phyloP scores from a whole-genome alignment of 2,113 vertebrate species.

The Corvus moneduloides region DNA sequence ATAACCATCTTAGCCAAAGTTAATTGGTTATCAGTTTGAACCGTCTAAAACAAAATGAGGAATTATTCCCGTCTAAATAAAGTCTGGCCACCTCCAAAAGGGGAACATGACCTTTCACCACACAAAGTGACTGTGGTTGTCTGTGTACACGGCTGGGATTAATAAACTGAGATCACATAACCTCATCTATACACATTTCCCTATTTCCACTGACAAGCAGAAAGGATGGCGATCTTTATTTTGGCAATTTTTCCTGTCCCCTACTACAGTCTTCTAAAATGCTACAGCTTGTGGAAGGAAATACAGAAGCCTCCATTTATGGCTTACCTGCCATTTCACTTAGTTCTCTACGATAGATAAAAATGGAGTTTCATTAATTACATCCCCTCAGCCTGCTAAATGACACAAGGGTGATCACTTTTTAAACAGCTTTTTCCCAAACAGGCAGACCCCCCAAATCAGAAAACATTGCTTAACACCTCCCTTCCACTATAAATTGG shows the following conservation, averaged over 20 bases:
- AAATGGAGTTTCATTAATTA: not conserved
- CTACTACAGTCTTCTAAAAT: not conserved
- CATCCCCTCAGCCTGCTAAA: not conserved
- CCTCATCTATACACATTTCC: not conserved
- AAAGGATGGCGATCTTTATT: not conserved
- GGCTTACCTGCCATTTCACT: not conserved
- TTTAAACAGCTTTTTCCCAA: not conserved
- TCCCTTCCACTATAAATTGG: not conserved
- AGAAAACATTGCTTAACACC: not conserved
- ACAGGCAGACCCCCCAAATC: not conserved
- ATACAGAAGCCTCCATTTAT: not conserved
- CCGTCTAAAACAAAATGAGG: not conserved
- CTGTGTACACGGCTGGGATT: not conserved
- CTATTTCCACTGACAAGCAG: not conserved
- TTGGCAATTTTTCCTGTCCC: not conserved
- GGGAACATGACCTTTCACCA: not conserved
- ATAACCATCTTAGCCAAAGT: not conserved
- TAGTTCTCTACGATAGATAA: not conserved
- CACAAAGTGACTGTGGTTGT: not conserved
- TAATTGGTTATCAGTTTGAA: not conserved
- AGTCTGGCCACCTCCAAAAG: not conserved
- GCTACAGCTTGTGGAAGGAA: not conserved
- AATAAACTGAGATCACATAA: not conserved
- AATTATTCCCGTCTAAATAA: not conserved
- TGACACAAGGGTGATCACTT: accelerated